These are phyloP conservation scores for Macrotis lagotis DNA, from an alignment of 2,113 vertebrate species.

Conservation along the genomic window DNA sequence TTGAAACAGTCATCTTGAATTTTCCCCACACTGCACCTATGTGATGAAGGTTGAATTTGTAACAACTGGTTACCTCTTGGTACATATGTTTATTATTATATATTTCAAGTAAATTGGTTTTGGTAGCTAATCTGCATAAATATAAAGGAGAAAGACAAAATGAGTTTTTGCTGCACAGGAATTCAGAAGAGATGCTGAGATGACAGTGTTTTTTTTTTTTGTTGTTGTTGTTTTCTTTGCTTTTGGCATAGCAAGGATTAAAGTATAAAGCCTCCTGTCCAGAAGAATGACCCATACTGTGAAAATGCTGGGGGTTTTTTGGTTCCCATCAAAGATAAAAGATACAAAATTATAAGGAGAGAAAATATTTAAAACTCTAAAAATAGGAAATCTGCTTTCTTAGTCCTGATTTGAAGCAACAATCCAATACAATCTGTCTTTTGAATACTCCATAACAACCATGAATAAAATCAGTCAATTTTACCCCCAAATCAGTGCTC, in stretches of 20 bases:
- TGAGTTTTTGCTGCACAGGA: constrained; percentile 64
- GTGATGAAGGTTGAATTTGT: constrained; percentile 69
- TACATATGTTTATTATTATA: constrained; percentile 67
- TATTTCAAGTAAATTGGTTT: constrained; percentile 74
- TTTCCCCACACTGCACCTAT: constrained; percentile 51
- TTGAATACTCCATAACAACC: constrained; percentile 74
- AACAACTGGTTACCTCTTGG: constrained; percentile 69
- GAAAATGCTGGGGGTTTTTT: constrained; percentile 72
- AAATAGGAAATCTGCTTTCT: constrained; percentile 57
- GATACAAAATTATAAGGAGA: constrained; percentile 76
- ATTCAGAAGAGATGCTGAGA: constrained; percentile 61
- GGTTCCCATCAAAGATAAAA: constrained; percentile 75
- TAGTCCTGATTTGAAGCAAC: constrained; percentile 70
- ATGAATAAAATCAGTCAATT: constrained; percentile 84
- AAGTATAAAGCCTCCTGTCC: constrained; percentile 66
- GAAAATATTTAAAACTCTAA: constrained; percentile 76
- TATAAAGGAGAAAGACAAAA: constrained; percentile 66
- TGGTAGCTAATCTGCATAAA: constrained; percentile 78
- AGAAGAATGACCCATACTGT: constrained; percentile 63
- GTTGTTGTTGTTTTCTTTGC: not conserved
- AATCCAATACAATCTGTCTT: constrained; percentile 77
- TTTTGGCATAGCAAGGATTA: constrained; percentile 74
- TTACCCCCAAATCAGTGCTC: constrained; percentile 82
- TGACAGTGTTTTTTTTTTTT: constrained; percentile 61
- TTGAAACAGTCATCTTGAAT: constrained; percentile 43